A percentile compares a stretch with the other conserved stretches of the same genome.
phyloP scores from a whole-genome alignment of 35 echinoderm and acorn worm species.

The Ophioderma brevispina region DNA sequence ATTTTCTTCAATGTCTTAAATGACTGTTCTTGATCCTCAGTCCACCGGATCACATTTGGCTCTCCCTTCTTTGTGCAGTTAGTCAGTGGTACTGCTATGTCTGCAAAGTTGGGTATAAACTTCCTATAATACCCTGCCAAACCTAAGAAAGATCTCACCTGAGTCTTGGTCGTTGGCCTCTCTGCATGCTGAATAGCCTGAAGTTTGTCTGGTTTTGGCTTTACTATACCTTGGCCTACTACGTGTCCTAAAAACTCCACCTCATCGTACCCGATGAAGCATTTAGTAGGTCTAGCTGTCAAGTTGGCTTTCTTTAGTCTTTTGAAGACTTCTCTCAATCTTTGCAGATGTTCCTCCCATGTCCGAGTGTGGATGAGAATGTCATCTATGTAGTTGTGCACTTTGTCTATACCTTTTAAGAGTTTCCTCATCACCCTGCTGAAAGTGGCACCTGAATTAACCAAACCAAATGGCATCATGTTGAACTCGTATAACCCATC shows the following conservation, averaged over 20 bases:
- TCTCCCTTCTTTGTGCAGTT: background rate
- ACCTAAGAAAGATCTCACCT: constrained; percentile 56
- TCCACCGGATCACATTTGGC: background rate
- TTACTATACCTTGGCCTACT: background rate
- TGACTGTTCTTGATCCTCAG: constrained; percentile 8
- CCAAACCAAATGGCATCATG: constrained; percentile 49
- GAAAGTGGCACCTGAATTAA: constrained; percentile 49
- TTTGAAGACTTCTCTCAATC: constrained; percentile 9
- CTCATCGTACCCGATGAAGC: no score
- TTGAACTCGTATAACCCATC: constrained; percentile 54
- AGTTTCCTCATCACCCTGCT: constrained; percentile 53
- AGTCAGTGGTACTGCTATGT: background rate
- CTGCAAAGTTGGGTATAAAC: constrained; percentile 42
- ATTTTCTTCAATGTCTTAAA: no score
- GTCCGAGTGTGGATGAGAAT: constrained; percentile 51
- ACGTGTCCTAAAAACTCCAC: background rate
- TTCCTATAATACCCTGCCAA: constrained; percentile 27
- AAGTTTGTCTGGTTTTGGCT: background rate
- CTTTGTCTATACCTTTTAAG: background rate
- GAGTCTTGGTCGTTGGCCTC: constrained; percentile 23
- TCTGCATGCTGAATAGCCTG: no score
- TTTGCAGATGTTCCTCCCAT: constrained; percentile 44
- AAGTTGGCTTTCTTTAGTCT: constrained; percentile 19
- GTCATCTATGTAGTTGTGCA: constrained; percentile 62
- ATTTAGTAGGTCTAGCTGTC: no score